A percentile compares a stretch with the other conserved stretches of the same genome.
phyloP scores from a whole-genome alignment of 1,140 invertebrate species.

The Bombus sibiricus region DNA sequence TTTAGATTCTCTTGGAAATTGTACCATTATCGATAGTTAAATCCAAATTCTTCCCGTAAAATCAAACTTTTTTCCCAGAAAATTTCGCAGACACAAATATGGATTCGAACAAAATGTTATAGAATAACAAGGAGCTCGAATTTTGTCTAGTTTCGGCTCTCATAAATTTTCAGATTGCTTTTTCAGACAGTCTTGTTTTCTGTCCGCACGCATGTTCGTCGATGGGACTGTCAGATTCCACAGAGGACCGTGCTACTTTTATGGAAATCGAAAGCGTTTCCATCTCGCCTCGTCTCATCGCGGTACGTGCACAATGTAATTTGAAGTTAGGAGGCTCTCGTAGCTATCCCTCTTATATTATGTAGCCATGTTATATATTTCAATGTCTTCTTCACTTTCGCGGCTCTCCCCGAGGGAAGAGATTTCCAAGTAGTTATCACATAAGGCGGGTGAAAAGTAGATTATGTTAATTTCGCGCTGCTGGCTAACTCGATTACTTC shows the following conservation, averaged over 20 bases:
- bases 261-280: constrained; percentile 38
- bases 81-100: too few relatives aligned
- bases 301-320: constrained; percentile 32
- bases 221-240: too few relatives aligned
- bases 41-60: too few relatives aligned
- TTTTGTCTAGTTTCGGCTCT: too few relatives aligned
- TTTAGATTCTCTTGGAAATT: too few relatives aligned
- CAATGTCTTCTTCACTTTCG: constrained; percentile 32
- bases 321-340: constrained; percentile 27
- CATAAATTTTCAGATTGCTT: too few relatives aligned
- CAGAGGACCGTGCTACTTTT: constrained; percentile 12
- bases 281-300: not conserved
- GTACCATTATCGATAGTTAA: too few relatives aligned
- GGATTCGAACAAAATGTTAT: too few relatives aligned
- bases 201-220: too few relatives aligned
- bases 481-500: constrained; percentile 28
- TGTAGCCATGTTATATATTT: constrained; percentile 6
- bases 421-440: constrained; percentile 24
- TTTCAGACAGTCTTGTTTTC: too few relatives aligned
- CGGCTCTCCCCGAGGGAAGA: constrained; percentile 14
- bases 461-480: constrained; percentile 40
- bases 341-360: constrained; percentile 5
- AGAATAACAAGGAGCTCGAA: too few relatives aligned
- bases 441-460: constrained; percentile 36
- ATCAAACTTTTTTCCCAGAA: too few relatives aligned